These are phyloP conservation scores for Heloderma charlesbogerti DNA, from an alignment of 2,113 vertebrate species.

Conservation along the genomic window DNA sequence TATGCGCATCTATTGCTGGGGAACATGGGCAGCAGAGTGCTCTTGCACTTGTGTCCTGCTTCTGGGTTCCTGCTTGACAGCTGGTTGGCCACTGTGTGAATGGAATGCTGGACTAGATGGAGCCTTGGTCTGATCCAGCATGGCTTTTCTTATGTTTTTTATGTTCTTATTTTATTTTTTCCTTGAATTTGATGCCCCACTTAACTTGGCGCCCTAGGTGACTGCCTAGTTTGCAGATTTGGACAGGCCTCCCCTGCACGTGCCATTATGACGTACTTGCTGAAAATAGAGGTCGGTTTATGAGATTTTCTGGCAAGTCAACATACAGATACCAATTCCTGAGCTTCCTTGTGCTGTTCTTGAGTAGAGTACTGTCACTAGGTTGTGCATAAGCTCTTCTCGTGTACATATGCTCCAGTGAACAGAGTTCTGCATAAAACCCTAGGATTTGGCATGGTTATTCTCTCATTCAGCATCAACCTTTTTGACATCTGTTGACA, in stretches of 20 bases:
- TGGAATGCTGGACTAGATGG: no score
- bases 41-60: no score
- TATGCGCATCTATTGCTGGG: no score
- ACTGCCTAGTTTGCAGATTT: neutral
- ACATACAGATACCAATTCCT: neutral
- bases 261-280: neutral
- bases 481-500: slow-evolving; percentile 21
- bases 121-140: no score
- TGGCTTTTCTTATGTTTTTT: no score
- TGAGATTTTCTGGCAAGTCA: neutral
- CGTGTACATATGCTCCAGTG: neutral
- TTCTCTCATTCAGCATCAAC: neutral
- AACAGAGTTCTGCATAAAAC: neutral
- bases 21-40: no score
- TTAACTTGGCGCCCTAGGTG: no score
- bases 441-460: neutral
- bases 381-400: neutral
- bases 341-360: neutral
- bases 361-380: neutral
- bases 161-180: no score
- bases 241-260: neutral
- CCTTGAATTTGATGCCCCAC: no score
- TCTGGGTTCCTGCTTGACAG: no score
- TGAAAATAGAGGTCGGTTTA: neutral
- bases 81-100: no score